Conservation (phyloP, 1,140 invertebrate genomes). For the Bicyclus anynana region DNA sequence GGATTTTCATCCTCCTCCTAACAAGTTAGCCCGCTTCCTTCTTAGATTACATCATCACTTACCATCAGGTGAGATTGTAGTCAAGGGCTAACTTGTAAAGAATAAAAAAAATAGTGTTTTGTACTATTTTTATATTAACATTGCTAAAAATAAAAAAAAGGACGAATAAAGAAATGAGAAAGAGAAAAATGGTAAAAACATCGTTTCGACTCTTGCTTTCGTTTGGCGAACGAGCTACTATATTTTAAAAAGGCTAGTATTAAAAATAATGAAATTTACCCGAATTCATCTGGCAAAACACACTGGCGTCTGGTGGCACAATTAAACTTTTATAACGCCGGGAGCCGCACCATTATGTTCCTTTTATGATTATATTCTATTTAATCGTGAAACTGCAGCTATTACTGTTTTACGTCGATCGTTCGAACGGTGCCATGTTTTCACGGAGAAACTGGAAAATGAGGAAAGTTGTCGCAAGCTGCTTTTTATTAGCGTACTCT, state of each 20-base stretch:
- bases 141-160: too few species aligned
- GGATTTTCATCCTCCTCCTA: too few species aligned
- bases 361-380: constrained; percentile 31
- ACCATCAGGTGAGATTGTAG: too few species aligned
- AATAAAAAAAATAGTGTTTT: too few species aligned
- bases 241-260: not conserved
- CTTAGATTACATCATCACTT: too few species aligned
- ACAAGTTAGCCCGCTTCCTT: too few species aligned
- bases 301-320: constrained; percentile 14
- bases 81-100: too few species aligned
- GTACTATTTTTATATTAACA: too few species aligned
- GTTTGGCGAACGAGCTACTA: too few species aligned
- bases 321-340: constrained; percentile 21
- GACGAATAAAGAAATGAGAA: too few species aligned
- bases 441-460: not conserved
- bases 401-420: constrained; percentile 25
- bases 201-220: too few species aligned
- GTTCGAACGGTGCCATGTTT: constrained; percentile 18
- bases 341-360: constrained; percentile 16
- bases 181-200: too few species aligned
- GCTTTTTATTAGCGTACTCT: not conserved
- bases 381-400: constrained; percentile 25
- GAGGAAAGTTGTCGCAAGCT: not conserved
- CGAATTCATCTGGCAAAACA: constrained; percentile 13
- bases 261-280: not conserved